phyloP scores from a whole-genome alignment of 2,113 vertebrate species.

The Typhlomys cinereus region DNA sequence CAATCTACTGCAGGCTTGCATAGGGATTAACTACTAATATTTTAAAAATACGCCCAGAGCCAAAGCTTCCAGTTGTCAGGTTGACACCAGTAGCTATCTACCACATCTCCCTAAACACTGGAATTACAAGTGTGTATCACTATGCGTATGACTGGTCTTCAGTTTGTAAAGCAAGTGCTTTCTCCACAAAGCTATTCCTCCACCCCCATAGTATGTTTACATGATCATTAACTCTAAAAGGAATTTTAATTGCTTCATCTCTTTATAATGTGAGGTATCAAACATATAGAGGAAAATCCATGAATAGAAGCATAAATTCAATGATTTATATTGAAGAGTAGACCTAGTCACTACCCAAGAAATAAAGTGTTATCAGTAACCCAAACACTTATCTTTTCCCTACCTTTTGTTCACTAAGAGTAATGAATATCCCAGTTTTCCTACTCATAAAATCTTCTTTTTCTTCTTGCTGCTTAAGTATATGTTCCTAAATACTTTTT shows the following conservation, averaged over 20 bases:
- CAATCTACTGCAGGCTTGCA: no score
- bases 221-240: constrained; percentile 8
- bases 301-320: not conserved
- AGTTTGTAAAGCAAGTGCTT: not conserved
- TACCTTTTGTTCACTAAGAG: not conserved
- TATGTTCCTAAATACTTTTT: not conserved
- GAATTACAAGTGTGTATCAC: not conserved
- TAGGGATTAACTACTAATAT: no score
- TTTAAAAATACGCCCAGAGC: no score
- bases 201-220: not conserved
- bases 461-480: not conserved
- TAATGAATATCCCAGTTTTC: not conserved
- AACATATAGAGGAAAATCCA: not conserved
- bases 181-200: not conserved
- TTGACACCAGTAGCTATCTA: no score
- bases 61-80: no score
- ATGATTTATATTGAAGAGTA: not conserved
- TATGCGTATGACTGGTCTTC: not conserved
- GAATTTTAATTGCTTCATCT: not conserved
- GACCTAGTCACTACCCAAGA: not conserved
- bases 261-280: not conserved
- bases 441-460: not conserved
- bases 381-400: no score
- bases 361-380: not conserved
- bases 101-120: not conserved